Evolutionary conservation across 1,140 invertebrate genomes (phyloP), one percentile per base, ranked within the genome.

Genomic region (Caerostris darwini): DNA sequence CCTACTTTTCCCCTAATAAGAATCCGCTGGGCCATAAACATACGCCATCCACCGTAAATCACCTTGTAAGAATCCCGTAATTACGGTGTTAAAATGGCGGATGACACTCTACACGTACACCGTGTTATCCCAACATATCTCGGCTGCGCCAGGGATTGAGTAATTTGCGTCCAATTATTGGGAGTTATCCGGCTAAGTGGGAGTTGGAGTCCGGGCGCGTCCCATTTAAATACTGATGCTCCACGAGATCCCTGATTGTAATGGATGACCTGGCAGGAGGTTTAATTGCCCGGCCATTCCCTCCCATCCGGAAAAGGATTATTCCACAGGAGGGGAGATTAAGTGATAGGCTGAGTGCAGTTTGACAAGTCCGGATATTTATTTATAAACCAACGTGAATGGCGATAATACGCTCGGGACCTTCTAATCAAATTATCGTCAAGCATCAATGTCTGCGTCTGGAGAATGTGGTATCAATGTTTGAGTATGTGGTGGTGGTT

Each of bases 101-200:
- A 71, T 71, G 69, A 71, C 69, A 71, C 69, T 50, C 19, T 71
- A 34, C 69, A n/a, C 10, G 34, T 71, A 50, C 69, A 71, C 54
- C 50, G 10, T 57, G 81, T 83, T 83, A 83, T 83, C 81, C 81
- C 81, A 57, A 71, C 69, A 71, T 8, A 34, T 19, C 19, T 19
- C 3, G 19, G 8, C 69, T 34, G 34, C 34, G 2, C 34, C 34
- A 14, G 61, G 81, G 81, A 83, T 83, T 83, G 81, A 83, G 81
- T 56, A 83, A 83, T 83, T 83, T 83, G 53, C 56, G 81, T 83
- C 53, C 81, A 83, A 83, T 83, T 83, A 83, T 83, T 83, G 53
- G n/a, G 81, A 57, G 81, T 83, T 83, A 57, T 83, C 81, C 56
- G 14, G 53, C 14, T 83, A 83, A 83, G 81, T n/a, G 69, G 69